A percentile compares a stretch with the other conserved stretches of the same genome.
Evolutionary conservation across 2,888 invertebrate species (phyloP).

Genomic region (Zootermopsis nevadensis): DNA sequence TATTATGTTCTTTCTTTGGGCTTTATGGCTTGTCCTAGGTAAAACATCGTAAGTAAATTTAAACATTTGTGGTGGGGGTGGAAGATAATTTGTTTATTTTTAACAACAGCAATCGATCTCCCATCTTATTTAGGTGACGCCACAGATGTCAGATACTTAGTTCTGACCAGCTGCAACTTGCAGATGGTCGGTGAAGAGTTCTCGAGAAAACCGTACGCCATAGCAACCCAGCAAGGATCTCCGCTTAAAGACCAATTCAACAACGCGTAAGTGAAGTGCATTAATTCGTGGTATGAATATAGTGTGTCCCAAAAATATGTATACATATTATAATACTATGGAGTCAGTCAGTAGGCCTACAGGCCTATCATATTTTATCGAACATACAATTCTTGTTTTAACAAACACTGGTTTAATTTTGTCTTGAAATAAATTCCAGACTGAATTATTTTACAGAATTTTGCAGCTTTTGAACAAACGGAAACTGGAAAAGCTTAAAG

Average conservation of each 20-base stretch:
- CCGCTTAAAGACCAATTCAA: slow-evolving; percentile 94
- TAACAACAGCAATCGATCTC: background rate
- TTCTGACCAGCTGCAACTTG: slow-evolving; percentile 87
- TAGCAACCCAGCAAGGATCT: slow-evolving; percentile 96
- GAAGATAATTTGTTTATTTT: background rate
- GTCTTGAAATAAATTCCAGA: too few relatives aligned
- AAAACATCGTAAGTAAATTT: background rate
- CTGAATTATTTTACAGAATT: slow-evolving; percentile 71
- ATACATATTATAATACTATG: too few relatives aligned
- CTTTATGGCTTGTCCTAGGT: too few relatives aligned
- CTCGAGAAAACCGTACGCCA: slow-evolving; percentile 95
- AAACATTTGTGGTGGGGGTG: background rate
- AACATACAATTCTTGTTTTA: too few relatives aligned
- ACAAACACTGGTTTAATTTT: too few relatives aligned
- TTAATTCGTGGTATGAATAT: background rate
- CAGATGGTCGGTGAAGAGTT: slow-evolving; percentile 97
- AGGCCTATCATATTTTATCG: too few relatives aligned
- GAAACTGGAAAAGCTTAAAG: slow-evolving; percentile 91
- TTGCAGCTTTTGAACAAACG: slow-evolving; percentile 93
- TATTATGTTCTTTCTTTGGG: too few relatives aligned
- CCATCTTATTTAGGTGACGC: slow-evolving; percentile 78
- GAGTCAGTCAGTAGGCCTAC: too few relatives aligned
- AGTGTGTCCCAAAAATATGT: background rate
- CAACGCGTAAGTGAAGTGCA: slow-evolving; percentile 80
- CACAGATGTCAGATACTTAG: slow-evolving; percentile 87